Percentiles rank a stretch among this genome's conserved stretches.
phyloP scores from a whole-genome alignment of 2,888 invertebrate genomes.

The Lacanobia oleracea region DNA sequence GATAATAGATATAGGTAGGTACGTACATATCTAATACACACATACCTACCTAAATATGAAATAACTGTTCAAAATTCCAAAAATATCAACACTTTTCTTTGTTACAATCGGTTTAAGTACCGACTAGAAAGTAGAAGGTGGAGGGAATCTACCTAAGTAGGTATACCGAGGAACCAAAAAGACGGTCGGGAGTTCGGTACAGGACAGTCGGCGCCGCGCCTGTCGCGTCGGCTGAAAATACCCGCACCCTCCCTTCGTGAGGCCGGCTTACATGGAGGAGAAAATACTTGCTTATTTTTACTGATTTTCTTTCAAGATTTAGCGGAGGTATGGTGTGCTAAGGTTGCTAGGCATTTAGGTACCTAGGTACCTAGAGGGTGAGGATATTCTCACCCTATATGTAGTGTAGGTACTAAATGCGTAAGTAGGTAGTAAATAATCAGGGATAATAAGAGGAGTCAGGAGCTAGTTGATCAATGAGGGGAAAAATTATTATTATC shows the following conservation, averaged over 20 bases:
- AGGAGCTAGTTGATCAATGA: too few relatives aligned
- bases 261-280: conserved; percentile 72
- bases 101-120: conserved; percentile 12
- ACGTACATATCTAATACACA: too few relatives aligned
- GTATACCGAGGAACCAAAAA: conserved; percentile 71
- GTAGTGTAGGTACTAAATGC: too few relatives aligned
- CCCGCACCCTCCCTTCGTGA: conserved; percentile 69
- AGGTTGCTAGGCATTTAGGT: background rate
- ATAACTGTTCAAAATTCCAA: background rate
- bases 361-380: too few relatives aligned
- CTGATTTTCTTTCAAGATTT: background rate
- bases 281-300: conserved; percentile 7
- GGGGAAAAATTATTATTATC: too few relatives aligned
- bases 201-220: conserved; percentile 80
- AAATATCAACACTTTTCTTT: background rate
- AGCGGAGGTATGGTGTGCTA: background rate
- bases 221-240: conserved; percentile 82
- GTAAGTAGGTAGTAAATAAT: too few relatives aligned
- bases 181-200: conserved; percentile 70
- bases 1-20: too few relatives aligned
- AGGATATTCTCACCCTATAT: too few relatives aligned
- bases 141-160: conserved; percentile 34
- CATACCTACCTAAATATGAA: too few relatives aligned
- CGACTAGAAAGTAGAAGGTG: conserved; percentile 60
- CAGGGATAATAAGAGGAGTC: too few relatives aligned